These are phyloP conservation scores for Lucilia sericata DNA, from an alignment of 1,140 invertebrate species.

Conservation along the genomic window DNA sequence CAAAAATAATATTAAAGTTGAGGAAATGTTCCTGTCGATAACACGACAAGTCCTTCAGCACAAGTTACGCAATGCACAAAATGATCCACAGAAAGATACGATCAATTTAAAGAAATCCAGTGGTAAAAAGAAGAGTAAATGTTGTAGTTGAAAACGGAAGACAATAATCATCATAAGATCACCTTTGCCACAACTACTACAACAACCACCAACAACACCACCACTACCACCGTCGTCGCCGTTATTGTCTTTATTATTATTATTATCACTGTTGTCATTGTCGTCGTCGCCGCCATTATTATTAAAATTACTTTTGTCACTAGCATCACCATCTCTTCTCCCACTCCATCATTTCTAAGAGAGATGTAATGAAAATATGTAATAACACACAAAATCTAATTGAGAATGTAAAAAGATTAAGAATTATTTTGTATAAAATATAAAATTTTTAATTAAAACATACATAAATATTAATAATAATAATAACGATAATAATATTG, in stretches of 20 bases:
- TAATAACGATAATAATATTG: background rate
- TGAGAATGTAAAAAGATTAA: slow-evolving; percentile 10
- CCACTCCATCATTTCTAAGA: background rate
- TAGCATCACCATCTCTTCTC: background rate
- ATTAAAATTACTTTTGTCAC: background rate
- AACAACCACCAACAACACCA: background rate
- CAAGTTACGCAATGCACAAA: slow-evolving; percentile 62
- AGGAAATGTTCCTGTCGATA: slow-evolving; percentile 88
- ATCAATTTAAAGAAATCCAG: slow-evolving; percentile 67
- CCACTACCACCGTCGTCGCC: background rate
- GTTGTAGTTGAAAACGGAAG: slow-evolving; percentile 63
- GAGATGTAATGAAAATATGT: slow-evolving; percentile 12
- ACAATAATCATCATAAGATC: slow-evolving; percentile 7
- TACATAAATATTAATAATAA: background rate
- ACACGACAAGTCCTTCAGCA: slow-evolving; percentile 72
- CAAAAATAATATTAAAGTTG: slow-evolving; percentile 99
- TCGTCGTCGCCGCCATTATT: background rate
- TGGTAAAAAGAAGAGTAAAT: slow-evolving; percentile 60
- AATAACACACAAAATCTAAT: background rate
- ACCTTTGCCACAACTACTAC: slow-evolving; percentile 7
- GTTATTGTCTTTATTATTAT: slow-evolving; percentile 15
- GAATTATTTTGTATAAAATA: slow-evolving; percentile 42
- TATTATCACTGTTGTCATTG: background rate
- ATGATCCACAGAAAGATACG: slow-evolving; percentile 71
- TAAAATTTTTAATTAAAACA: slow-evolving; percentile 28